phyloP scores from a whole-genome alignment of 2,888 invertebrate genomes.

The Caenorhabditis sp. region DNA sequence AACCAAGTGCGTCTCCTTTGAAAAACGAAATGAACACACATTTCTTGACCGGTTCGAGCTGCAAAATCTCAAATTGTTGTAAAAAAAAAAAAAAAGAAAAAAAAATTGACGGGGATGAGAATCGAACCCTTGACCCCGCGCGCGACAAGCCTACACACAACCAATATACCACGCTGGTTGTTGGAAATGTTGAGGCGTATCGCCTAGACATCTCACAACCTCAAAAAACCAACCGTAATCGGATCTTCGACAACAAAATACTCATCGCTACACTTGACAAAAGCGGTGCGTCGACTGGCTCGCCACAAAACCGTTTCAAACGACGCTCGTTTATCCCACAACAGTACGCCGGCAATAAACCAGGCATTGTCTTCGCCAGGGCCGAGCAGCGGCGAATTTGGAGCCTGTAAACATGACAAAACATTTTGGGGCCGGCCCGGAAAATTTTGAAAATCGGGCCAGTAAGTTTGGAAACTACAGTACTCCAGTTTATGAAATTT shows the following conservation, averaged over 20 bases:
- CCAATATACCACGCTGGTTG: no score
- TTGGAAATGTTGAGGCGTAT: no score
- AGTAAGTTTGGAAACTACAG: no score
- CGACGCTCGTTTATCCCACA: constrained; percentile 88
- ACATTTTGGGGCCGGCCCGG: no score
- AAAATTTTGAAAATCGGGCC: no score
- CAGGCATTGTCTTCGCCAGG: constrained; percentile 39
- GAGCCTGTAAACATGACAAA: neutral
- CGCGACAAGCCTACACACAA: no score
- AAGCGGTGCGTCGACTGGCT: constrained; percentile 94
- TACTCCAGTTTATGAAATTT: no score
- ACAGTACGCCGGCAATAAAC: constrained; percentile 95
- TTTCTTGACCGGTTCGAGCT: constrained; percentile 74
- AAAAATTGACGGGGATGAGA: neutral
- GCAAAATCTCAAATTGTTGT: constrained; percentile 4
- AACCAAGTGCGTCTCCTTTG: constrained; percentile 95
- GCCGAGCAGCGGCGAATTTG: constrained; percentile 30
- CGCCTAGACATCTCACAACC: no score
- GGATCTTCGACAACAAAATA: constrained; percentile 89
- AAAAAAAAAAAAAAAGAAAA: neutral
- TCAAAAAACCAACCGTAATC: constrained; percentile 81
- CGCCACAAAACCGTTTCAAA: constrained; percentile 98
- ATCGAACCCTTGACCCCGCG: neutral
- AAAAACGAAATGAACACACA: constrained; percentile 82
- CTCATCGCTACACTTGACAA: constrained; percentile 91